Evolutionary conservation across 2,888 invertebrate species (phyloP), one percentile per base, ranked within the genome.

Genomic region (Caenorhabditis doughertyi): DNA sequence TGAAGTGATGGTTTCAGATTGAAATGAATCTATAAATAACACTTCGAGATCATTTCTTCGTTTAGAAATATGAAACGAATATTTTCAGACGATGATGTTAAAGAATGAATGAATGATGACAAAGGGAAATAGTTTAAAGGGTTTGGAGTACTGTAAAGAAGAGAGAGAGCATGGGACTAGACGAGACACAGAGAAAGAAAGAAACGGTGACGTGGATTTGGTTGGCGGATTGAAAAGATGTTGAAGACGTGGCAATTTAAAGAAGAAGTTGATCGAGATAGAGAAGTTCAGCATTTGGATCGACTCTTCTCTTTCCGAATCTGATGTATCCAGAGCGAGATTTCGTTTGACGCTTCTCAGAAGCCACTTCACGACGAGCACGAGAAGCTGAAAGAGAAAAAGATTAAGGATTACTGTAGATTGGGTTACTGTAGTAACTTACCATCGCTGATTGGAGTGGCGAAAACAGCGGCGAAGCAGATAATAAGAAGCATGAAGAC

Each of bases 241-340:
- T 3, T 25, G 62, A 23, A 16, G 39, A 44, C 11, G 25, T 39
- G 23, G 27, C 42, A n/a, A 47, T 51, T 81, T 53, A 84, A 29
- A 84, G 42, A 47, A 84, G 74, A 29, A 84, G 80, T 55, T 84
- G 84, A 51, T 84, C 84, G 58, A 84, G 77, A 49, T 80, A 76
- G 13, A 84, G 76, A n/a, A 84, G 77, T 47, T 84, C 84, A 44
- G 82, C 82, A 47, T 84, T 84, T 32, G 84, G 84, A 27, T 84
- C 82, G 62, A 71, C 76, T 65, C 77, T 60, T 62, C 81, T 73
- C 42, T 84, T 84, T 65, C 84, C 84, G 84, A 84, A 84, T 8
- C 84, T 67, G 35, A 84, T 84, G 77, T 84, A 84, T 25, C 84
- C 84, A 23, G 77, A 62, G 3, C 84, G 79, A 3, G 79, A 64